Evolutionary conservation across 2,888 invertebrate species (phyloP).

Genomic region (Archips xylosteana): DNA sequence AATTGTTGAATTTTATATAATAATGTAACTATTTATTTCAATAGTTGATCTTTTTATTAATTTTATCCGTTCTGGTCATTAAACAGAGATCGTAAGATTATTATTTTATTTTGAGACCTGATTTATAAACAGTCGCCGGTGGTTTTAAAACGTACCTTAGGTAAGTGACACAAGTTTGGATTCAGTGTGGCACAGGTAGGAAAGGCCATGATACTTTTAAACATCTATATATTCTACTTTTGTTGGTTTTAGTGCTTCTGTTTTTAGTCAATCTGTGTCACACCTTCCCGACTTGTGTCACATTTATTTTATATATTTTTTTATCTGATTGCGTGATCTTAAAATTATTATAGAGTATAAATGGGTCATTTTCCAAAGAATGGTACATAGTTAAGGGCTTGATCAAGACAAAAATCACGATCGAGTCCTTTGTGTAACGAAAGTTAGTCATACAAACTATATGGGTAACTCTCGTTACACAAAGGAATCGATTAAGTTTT

Average conservation of each 20-base stretch:
- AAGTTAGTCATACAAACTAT: too few species aligned
- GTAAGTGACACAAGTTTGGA: constrained; percentile 86
- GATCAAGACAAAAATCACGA: too few species aligned
- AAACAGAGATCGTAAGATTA: constrained; percentile 37
- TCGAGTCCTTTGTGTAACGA: too few species aligned
- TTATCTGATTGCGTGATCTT: constrained; percentile 45
- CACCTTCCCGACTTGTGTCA: constrained; percentile 86
- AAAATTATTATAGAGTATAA: not conserved
- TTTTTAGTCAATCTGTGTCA: constrained; percentile 72
- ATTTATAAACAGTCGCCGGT: constrained; percentile 52
- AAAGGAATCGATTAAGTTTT: too few species aligned
- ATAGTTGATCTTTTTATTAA: constrained; percentile 20
- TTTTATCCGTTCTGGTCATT: constrained; percentile 39
- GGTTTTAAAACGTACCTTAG: constrained; percentile 56
- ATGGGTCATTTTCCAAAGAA: too few species aligned
- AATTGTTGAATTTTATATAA: constrained; percentile 21
- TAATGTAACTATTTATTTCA: constrained; percentile 25
- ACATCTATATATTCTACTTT: constrained; percentile 42
- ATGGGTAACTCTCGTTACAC: too few species aligned
- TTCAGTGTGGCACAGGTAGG: constrained; percentile 85
- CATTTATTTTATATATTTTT: constrained; percentile 55
- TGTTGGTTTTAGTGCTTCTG: constrained; percentile 43
- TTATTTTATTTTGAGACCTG: constrained; percentile 43
- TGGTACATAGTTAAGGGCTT: too few species aligned
- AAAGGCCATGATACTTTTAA: constrained; percentile 61